These are phyloP conservation scores for Psammodynastes pulverulentus DNA, from an alignment of 2,113 vertebrate genomes.

Conservation along the genomic window DNA sequence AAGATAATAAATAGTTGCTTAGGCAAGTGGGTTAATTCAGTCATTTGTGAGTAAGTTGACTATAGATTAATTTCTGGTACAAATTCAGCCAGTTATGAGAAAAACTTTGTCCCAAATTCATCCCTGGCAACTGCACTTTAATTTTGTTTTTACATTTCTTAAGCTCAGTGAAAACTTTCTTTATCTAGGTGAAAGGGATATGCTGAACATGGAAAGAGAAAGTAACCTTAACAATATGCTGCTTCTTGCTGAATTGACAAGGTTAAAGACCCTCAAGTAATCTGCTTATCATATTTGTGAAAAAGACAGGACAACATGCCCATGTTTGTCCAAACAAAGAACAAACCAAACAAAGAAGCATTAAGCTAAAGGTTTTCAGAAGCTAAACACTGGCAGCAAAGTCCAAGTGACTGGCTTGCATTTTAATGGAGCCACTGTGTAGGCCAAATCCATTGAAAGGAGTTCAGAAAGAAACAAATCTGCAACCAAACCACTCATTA, in stretches of 20 bases:
- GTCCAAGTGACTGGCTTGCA: not conserved
- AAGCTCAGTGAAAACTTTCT: not conserved
- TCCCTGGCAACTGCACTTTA: not conserved
- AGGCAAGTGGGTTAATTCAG: not conserved
- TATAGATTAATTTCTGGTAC: not conserved
- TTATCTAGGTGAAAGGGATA: conserved; percentile 16
- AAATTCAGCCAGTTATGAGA: not conserved
- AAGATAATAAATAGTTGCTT: not conserved
- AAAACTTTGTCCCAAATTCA: not conserved
- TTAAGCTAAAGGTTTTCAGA: conserved; percentile 9
- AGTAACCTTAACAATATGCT: not conserved
- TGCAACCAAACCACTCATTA: not conserved
- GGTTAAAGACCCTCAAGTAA: not conserved
- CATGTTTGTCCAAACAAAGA: not conserved
- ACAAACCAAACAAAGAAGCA: not conserved
- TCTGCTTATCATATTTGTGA: not conserved
- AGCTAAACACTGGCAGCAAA: no score
- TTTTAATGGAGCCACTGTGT: not conserved
- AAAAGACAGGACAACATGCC: not conserved
- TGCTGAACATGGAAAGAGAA: not conserved
- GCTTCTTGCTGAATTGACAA: not conserved
- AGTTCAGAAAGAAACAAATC: not conserved
- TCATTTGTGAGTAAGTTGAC: not conserved
- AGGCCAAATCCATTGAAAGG: not conserved
- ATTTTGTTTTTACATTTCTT: not conserved